A percentile compares a stretch with the other conserved stretches of the same genome.
phyloP scores from a whole-genome alignment of 2,797 vertebrate genomes.

The Diceros bicornis region DNA sequence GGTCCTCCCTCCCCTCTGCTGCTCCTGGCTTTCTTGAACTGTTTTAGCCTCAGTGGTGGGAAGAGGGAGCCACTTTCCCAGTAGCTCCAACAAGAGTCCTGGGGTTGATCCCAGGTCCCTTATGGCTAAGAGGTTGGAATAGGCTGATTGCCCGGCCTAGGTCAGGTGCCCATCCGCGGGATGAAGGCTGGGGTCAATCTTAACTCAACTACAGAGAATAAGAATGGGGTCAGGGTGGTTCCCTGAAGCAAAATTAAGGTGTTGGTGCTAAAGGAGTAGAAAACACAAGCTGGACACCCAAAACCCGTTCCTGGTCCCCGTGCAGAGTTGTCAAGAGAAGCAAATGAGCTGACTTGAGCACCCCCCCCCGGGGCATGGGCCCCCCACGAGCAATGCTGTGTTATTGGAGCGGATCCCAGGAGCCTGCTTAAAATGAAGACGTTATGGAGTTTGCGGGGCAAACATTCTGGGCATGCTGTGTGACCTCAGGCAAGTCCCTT shows the following conservation, averaged over 20 bases:
- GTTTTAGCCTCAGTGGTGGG: rapidly evolving
- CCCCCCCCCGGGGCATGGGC: neutral
- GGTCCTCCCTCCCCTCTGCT: neutral
- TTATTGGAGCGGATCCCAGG: rapidly evolving
- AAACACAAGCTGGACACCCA: neutral
- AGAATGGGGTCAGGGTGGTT: neutral
- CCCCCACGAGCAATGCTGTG: neutral
- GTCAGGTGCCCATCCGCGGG: no score
- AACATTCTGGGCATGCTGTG: neutral
- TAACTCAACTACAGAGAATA: neutral
- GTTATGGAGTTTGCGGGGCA: rapidly evolving
- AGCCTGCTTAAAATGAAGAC: neutral
- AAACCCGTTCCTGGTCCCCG: no score
- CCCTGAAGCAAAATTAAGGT: neutral
- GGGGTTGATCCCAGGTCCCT: neutral
- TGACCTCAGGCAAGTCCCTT: neutral
- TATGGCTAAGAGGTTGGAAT: neutral
- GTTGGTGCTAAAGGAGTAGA: neutral
- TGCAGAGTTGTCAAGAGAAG: neutral
- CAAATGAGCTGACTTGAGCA: rapidly evolving
- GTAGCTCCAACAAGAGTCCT: neutral
- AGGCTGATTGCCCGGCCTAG: no score
- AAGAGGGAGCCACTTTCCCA: neutral
- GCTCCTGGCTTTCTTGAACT: neutral
- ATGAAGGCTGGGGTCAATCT: rapidly evolving